Evolutionary conservation across 2,797 vertebrate genomes (phyloP), one percentile per base, ranked within the genome.

Genomic region (Prunella strophiata): DNA sequence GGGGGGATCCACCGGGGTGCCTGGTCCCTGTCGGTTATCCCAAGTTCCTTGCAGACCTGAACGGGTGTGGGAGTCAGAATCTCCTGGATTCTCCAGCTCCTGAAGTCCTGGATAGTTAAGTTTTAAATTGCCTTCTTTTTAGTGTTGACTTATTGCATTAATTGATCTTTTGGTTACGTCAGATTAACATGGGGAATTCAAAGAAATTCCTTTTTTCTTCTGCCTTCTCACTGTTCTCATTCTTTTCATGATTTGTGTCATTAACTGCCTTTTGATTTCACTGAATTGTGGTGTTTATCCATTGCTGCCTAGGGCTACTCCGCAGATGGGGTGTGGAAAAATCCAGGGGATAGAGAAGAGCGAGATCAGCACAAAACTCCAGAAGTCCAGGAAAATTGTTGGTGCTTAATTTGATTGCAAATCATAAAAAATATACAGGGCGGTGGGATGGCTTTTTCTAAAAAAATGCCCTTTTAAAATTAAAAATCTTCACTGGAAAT

Each of bases 11-110:
- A 40, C 6, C 6, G 5, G 3, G 20, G 3, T 59, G 89, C 43
- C 66, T 59, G 40, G 4, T 85, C 26, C 67, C 76, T n/a, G 17
- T 0, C 0, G 13, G 67, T 74, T 93, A 71, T 96, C 84, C 16
- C 36, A 22, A 6, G 8, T 16, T 10, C 95, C 90, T 77, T 89
- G 93, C 34, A 93, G 87, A 87, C 92, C 95, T 94, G 86, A 27
- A 8, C 0, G 1, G 1, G 2, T 5, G 36, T 20, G 18, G n/a
- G 43, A 5, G 57, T 54, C 79, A 63, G 76, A 42, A 47, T 25
- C 68, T 52, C 59, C 27, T 21, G 42, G 34, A 11, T 38, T 63
- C 48, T 20, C 63, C 72, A 58, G 5, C 55, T 51, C 27, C 25
- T 32, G 32, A 25, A 43, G 9, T 5, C 19, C 30, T 12, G 43